Evolutionary conservation across 2,797 vertebrate genomes (phyloP).

Genomic region (Scleropages formosus): DNA sequence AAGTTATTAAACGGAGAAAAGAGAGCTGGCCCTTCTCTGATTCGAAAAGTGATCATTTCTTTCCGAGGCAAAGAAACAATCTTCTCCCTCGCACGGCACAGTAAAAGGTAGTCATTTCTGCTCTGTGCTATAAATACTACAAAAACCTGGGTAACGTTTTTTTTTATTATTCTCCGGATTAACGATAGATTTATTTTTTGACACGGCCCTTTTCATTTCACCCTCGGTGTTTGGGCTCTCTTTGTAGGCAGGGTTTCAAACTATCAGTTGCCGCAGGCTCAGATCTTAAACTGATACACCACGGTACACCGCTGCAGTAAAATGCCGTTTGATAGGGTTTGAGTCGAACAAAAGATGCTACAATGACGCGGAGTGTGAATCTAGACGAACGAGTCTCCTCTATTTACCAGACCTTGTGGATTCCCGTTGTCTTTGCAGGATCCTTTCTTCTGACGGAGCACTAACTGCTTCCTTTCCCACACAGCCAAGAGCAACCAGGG

Average conservation of each 20-base stretch:
- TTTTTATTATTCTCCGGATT: constrained; percentile 33
- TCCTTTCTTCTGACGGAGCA: background rate
- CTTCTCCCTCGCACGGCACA: background rate
- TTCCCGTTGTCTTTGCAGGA: constrained; percentile 4
- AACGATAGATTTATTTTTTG: constrained; percentile 36
- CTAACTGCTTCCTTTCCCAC: background rate
- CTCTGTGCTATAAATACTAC: background rate
- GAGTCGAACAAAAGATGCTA: background rate
- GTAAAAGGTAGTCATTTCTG: background rate
- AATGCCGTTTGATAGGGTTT: background rate
- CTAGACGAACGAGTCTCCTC: constrained; percentile 3
- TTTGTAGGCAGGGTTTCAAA: constrained; percentile 22
- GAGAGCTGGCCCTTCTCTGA: background rate
- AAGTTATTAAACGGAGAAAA: constrained; percentile 17
- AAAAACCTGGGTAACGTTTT: constrained; percentile 31
- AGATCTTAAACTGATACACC: constrained; percentile 19
- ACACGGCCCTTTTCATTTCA: constrained; percentile 28
- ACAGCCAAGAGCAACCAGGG: background rate
- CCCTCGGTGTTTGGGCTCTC: constrained; percentile 6
- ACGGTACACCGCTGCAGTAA: background rate
- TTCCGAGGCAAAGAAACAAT: constrained; percentile 4
- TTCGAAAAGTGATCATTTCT: constrained; percentile 19
- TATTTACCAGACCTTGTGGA: constrained; percentile 17
- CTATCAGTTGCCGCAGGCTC: constrained; percentile 8
- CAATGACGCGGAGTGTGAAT: background rate